A percentile compares a stretch with the other conserved stretches of the same genome.
Evolutionary conservation across 2,888 invertebrate genomes (phyloP).

Genomic region (Leptopilina myrica): DNA sequence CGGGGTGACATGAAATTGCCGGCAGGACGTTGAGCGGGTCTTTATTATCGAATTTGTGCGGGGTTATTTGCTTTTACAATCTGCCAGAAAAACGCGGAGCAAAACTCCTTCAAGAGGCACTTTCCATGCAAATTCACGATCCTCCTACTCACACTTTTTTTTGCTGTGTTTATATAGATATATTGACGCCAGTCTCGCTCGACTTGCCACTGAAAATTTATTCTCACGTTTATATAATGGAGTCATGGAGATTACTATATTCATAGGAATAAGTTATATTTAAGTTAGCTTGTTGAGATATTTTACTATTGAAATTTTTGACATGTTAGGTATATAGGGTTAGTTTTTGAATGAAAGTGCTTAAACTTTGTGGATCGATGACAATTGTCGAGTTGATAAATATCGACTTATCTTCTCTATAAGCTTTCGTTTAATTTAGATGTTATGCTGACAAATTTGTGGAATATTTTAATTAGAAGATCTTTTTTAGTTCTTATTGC

Average conservation of each 20-base stretch:
- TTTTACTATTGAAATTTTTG: constrained; percentile 41
- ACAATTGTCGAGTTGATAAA: no score
- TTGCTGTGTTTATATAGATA: no score
- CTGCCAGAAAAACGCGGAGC: constrained; percentile 57
- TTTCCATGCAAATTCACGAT: constrained; percentile 74
- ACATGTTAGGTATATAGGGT: no score
- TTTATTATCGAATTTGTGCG: constrained; percentile 67
- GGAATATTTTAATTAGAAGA: no score
- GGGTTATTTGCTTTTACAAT: constrained; percentile 65
- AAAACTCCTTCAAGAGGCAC: constrained; percentile 70
- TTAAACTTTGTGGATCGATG: no score
- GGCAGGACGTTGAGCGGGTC: constrained; percentile 48
- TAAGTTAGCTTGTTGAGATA: constrained; percentile 30
- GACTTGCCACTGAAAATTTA: constrained; percentile 37
- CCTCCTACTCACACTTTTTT: constrained; percentile 52
- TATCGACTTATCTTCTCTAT: no score
- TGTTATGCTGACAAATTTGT: no score
- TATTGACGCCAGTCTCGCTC: constrained; percentile 42
- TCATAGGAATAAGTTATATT: constrained; percentile 34
- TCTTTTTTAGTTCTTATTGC: no score
- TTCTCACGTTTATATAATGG: constrained; percentile 21
- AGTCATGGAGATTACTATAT: neutral
- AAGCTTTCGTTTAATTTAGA: no score
- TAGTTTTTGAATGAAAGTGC: no score
- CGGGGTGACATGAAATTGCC: constrained; percentile 39